phyloP scores from a whole-genome alignment of 2,888 invertebrate genomes.

The Lasioglossum zephyrum region DNA sequence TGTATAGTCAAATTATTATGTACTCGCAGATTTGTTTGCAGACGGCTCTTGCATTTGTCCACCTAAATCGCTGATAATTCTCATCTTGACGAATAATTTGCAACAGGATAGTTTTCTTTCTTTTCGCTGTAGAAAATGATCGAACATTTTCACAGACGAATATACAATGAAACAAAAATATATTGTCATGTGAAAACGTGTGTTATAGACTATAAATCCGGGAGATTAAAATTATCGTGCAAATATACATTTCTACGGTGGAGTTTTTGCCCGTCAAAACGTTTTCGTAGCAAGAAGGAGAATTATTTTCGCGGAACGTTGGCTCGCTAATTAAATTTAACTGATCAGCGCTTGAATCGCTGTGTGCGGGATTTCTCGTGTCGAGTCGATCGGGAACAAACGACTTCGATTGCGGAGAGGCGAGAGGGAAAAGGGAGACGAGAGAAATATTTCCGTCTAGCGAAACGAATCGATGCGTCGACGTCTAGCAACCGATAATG shows the following conservation, averaged over 20 bases:
- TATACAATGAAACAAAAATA: neutral
- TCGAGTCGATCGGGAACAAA: neutral
- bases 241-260: neutral
- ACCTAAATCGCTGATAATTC: neutral
- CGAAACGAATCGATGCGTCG: neutral
- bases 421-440: neutral
- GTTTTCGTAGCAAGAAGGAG: neutral
- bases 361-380: neutral
- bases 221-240: neutral
- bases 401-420: neutral
- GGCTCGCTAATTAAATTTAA: slow-evolving; percentile 1
- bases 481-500: neutral
- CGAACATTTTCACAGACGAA: neutral
- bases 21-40: neutral
- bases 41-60: neutral
- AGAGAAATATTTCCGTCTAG: slow-evolving; percentile 7
- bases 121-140: neutral
- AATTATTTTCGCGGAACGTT: neutral
- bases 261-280: neutral
- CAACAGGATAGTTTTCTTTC: neutral
- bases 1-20: too few relatives aligned
- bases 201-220: neutral
- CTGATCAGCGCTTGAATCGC: neutral
- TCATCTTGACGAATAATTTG: neutral
- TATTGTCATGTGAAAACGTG: neutral